Percentiles rank a stretch among this genome's conserved stretches.
Evolutionary conservation across 2,113 vertebrate species (phyloP).

Genomic region (Gymnogyps californianus): DNA sequence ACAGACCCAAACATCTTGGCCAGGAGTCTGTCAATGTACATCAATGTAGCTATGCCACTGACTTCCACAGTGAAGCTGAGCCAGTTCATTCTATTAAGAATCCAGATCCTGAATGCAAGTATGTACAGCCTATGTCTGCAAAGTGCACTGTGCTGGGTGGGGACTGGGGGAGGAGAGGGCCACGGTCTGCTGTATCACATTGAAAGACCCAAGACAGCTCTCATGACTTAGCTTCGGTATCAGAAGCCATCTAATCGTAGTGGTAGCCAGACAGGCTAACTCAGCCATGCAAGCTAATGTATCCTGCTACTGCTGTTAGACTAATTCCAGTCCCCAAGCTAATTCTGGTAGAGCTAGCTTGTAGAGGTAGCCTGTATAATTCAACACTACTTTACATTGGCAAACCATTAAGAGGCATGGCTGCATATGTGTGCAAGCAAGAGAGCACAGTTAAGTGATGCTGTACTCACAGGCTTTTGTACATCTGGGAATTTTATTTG

Average conservation of each 20-base stretch:
- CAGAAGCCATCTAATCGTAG: not conserved
- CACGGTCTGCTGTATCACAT: fast-evolving
- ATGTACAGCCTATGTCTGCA: not conserved
- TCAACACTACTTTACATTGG: not conserved
- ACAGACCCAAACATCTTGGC: conserved; percentile 31
- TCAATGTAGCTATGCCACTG: conserved; percentile 1
- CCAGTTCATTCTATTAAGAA: conserved; percentile 2
- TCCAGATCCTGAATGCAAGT: not conserved
- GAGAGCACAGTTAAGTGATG: not conserved
- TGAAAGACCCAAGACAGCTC: not conserved
- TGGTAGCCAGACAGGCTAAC: not conserved
- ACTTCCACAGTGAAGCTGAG: not conserved
- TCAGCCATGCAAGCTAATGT: not conserved
- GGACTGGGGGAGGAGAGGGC: not conserved
- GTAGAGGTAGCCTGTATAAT: conserved; percentile 21
- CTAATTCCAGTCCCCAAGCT: conserved; percentile 19
- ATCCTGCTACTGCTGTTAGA: not conserved
- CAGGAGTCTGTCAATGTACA: conserved; percentile 19
- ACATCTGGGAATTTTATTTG: not conserved
- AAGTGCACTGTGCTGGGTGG: not conserved
- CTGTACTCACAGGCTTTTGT: not conserved
- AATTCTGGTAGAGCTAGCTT: not conserved
- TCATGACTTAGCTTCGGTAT: not conserved
- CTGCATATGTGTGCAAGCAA: not conserved
- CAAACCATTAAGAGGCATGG: not conserved